Percentiles rank a stretch among this genome's conserved stretches.
phyloP scores from a whole-genome alignment of 2,797 vertebrate species.

The Apodemus agrarius region DNA sequence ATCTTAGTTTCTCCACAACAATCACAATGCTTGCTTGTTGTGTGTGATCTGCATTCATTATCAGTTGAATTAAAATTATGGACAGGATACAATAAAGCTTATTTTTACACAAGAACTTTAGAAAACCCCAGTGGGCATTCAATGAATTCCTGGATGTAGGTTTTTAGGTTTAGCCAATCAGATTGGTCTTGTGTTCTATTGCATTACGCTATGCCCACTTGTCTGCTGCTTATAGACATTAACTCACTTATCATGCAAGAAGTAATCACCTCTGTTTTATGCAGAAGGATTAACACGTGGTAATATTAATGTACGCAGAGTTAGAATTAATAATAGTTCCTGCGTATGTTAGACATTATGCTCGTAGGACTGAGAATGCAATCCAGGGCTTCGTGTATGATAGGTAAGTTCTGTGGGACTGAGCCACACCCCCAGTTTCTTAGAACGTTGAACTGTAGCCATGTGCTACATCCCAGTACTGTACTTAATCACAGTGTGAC shows the following conservation, averaged over 20 bases:
- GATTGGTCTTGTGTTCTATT: neutral
- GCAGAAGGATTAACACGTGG: neutral
- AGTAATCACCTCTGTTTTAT: neutral
- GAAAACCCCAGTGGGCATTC: neutral
- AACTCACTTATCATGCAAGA: fast-evolving
- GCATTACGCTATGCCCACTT: neutral
- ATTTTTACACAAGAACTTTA: neutral
- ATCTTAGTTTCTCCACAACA: neutral
- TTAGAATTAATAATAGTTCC: neutral
- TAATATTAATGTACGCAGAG: neutral
- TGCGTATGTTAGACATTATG: neutral
- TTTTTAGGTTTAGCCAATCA: neutral
- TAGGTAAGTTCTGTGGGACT: neutral
- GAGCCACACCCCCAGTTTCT: neutral
- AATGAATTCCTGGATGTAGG: neutral
- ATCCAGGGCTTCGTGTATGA: neutral
- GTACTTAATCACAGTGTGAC: neutral
- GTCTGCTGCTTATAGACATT: neutral
- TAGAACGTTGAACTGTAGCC: neutral
- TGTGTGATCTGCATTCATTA: neutral
- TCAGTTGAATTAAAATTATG: neutral
- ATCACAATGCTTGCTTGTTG: neutral
- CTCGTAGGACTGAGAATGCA: neutral
- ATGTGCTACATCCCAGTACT: neutral
- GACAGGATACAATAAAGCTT: neutral